These are phyloP conservation scores for Zygogramma bicolorata DNA, from an alignment of 2,888 invertebrate species.

Conservation along the genomic window DNA sequence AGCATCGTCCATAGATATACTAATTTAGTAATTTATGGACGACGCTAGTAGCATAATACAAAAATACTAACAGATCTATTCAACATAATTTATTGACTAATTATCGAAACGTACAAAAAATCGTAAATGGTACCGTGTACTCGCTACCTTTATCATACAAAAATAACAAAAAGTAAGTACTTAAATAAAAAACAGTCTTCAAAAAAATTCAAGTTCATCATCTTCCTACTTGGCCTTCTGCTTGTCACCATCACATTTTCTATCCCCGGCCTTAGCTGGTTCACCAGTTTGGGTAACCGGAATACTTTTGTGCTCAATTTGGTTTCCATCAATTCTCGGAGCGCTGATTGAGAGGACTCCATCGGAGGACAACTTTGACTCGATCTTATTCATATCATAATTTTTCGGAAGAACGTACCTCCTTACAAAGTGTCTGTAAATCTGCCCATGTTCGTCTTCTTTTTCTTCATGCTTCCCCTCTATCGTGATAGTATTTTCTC, in stretches of 20 bases:
- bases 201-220: neutral
- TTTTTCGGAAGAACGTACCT: conserved; percentile 81
- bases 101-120: no score
- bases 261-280: conserved; percentile 27
- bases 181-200: conserved; percentile 10
- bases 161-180: neutral
- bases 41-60: no score
- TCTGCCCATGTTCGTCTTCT: conserved; percentile 36
- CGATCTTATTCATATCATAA: conserved; percentile 78
- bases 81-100: no score
- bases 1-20: no score
- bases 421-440: conserved; percentile 77
- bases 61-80: no score
- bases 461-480: conserved; percentile 42
- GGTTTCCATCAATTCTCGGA: conserved; percentile 63
- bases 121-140: no score
- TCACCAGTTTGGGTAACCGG: conserved; percentile 36
- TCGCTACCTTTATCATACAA: no score
- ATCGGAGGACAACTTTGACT: conserved; percentile 82
- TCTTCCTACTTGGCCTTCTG: conserved; percentile 1
- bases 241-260: conserved; percentile 19
- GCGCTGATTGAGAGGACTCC: conserved; percentile 79
- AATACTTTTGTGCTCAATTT: conserved; percentile 34
- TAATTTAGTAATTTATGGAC: no score
- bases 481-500: conserved; percentile 72